Percentiles rank a stretch among this genome's conserved stretches.
These are phyloP conservation scores for Rhopalosiphum maidis DNA, from an alignment of 1,140 invertebrate species.

Conservation along the genomic window DNA sequence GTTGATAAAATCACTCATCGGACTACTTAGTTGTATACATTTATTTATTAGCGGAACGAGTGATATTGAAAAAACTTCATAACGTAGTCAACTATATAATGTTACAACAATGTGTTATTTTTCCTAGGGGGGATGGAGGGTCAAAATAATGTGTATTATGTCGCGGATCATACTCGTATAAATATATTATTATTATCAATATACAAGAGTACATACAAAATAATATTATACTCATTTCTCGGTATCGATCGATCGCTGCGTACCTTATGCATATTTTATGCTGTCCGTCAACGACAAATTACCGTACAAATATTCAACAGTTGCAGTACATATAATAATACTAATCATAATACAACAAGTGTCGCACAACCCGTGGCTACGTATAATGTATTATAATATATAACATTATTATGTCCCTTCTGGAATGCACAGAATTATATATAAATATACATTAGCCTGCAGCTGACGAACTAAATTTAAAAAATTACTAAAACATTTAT, in stretches of 20 bases:
- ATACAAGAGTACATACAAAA: neutral
- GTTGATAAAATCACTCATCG: neutral
- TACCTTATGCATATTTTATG: conserved; percentile 14
- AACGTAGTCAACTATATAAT: neutral
- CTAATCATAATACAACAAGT: neutral
- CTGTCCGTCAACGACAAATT: neutral
- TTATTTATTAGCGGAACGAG: neutral
- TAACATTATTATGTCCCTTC: neutral
- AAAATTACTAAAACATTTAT: neutral
- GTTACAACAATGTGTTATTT: neutral
- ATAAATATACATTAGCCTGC: neutral
- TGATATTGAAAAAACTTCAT: neutral
- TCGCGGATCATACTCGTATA: neutral
- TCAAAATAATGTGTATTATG: neutral
- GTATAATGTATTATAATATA: neutral
- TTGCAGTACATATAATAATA: conserved; percentile 10
- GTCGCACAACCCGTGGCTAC: neutral
- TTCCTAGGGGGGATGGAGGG: neutral
- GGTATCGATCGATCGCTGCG: neutral
- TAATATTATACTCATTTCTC: neutral
- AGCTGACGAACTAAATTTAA: too few species aligned
- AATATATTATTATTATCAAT: neutral
- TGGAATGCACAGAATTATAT: neutral
- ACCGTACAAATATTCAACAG: conserved; percentile 1
- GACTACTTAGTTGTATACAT: neutral